Evolutionary conservation across 2,113 vertebrate genomes (phyloP), one percentile per base, ranked within the genome.

Genomic region (Carlito syrichta): DNA sequence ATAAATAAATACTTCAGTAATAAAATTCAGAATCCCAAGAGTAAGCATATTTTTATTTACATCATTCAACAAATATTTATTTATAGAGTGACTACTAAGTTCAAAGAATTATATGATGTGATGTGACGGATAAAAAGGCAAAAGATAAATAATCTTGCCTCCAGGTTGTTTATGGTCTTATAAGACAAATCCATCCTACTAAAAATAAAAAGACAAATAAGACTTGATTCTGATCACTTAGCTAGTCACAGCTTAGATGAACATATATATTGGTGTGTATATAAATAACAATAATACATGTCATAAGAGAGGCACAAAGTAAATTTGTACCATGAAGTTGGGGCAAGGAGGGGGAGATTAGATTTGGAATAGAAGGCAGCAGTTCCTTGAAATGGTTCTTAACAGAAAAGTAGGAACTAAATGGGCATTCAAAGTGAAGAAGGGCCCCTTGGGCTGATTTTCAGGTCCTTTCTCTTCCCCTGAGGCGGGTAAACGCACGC

Each of bases 1-100:
- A 91, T 58, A 97, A 89, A 96, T 74, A 92, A 95, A 79, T 92
- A 43, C 13, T 85, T 94, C 45, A 43, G 40, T 81, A 88, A 96
- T 73, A 96, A 96, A 88, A 95, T 86, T 81, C 71, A 85, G 27
- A 73, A 45, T 58, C 54, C 52, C 19, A 87, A 86, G 66, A 93
- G 30, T 66, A 90, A 96, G 45, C 45, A 56, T 79, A 88, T 60
- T 96, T 95, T 96, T 95, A 78, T 94, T 96, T 96, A 90, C 3
- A 60, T 71, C 58, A 86, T 78, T 89, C 13, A 14, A 89, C 30
- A 95, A 96, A 94, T 94, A 94, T 95, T 93, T 94, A 82, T 81
- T 95, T 92, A 93, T 20, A 43, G 69, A 90, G 27, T 91, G 40
- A 90, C 69, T 78, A 86, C 19, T 50, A 88, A 96, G 32, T 88